Percentiles rank a stretch among this genome's conserved stretches.
Conservation (phyloP, 1,140 invertebrate species). For the Drosophila arawakana region DNA sequence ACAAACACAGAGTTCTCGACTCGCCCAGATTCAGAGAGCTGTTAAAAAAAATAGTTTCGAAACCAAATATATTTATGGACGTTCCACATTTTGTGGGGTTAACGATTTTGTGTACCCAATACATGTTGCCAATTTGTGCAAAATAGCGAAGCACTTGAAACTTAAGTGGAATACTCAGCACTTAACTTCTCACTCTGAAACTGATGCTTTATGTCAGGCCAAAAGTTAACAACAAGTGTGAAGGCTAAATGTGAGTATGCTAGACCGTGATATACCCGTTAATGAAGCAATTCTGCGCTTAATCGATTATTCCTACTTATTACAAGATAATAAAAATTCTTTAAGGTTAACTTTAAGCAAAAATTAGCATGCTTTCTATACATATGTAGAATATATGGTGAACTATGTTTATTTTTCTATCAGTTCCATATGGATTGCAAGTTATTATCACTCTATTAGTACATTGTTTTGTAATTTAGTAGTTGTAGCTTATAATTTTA, state of each 20-base stretch:
- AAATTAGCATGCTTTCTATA: too few relatives aligned
- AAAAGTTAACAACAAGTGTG: conserved; percentile 1
- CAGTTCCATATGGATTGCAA: too few relatives aligned
- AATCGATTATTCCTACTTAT: too few relatives aligned
- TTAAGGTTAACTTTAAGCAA: too few relatives aligned
- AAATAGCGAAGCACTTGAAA: conserved; percentile 29
- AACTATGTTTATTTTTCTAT: too few relatives aligned
- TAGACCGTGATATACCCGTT: neutral
- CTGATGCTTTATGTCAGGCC: neutral
- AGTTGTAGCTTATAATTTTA: too few relatives aligned
- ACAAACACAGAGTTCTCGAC: conserved; percentile 20
- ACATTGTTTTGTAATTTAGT: too few relatives aligned
- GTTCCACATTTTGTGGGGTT: conserved; percentile 18
- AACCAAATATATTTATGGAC: conserved; percentile 45
- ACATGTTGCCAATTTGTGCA: conserved; percentile 34
- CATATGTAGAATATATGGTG: too few relatives aligned
- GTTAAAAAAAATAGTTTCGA: conserved; percentile 29
- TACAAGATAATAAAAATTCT: too few relatives aligned
- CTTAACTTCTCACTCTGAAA: conserved; percentile 4
- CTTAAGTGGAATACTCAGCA: conserved; percentile 12
- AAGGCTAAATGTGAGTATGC: neutral
- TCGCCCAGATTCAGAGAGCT: neutral
- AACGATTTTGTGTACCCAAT: conserved; percentile 6
- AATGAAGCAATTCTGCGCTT: neutral
- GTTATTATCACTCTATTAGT: too few relatives aligned